Conservation (phyloP, 2,797 vertebrate species). For the Antennarius maculatus region DNA sequence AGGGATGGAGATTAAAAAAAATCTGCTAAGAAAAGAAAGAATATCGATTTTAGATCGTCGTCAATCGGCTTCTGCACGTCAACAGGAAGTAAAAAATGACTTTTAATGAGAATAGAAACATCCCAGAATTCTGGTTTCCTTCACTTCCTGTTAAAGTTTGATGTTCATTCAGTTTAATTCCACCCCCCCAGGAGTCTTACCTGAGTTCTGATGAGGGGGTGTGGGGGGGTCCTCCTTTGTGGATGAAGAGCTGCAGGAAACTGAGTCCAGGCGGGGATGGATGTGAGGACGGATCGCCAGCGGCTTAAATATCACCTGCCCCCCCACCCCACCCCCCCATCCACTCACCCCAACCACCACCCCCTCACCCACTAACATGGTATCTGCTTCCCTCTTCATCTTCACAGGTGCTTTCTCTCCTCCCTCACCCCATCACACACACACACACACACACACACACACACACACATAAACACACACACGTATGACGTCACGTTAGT, state of each 20-base stretch:
- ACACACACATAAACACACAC: constrained; percentile 2
- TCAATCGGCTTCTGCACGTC: background rate
- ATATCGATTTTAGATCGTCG: no score
- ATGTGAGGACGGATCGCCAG: constrained; percentile 75
- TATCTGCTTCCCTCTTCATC: constrained; percentile 42
- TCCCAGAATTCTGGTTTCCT: background rate
- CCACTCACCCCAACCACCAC: constrained; percentile 19
- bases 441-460: constrained; percentile 16
- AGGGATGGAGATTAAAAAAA: no score
- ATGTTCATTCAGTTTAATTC: no score
- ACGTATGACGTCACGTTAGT: constrained; percentile 25
- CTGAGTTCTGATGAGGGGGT: constrained; percentile 70
- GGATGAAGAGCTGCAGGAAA: constrained; percentile 66
- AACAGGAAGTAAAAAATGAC: background rate
- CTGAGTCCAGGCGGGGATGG: constrained; percentile 74
- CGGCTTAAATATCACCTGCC: constrained; percentile 84
- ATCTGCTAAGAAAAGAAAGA: no score
- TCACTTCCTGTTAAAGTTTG: background rate
- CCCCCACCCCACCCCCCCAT: constrained; percentile 24
- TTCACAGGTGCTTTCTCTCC: constrained; percentile 47
- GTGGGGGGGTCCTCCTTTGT: constrained; percentile 71
- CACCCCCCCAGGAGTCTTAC: constrained; percentile 64
- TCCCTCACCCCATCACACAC: constrained; percentile 5
- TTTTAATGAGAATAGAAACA: background rate
- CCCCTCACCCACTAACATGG: constrained; percentile 51